phyloP scores from a whole-genome alignment of 1,140 invertebrate genomes.

The Physella acuta region DNA sequence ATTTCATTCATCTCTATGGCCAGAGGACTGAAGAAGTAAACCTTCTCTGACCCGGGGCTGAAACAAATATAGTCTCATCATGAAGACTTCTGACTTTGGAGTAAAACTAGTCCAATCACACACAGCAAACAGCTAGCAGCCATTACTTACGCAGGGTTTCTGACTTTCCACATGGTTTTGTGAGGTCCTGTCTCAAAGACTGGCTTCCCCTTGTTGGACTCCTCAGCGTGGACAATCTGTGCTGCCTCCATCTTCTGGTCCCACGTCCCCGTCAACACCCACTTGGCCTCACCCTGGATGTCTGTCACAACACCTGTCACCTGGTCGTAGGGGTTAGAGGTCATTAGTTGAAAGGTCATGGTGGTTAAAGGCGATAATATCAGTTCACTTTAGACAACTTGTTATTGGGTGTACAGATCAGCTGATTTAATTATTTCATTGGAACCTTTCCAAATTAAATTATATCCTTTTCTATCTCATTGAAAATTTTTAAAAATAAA shows the following conservation, averaged over 20 bases:
- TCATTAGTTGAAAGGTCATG: too few species aligned
- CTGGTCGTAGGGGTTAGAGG: too few species aligned
- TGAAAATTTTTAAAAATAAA: too few species aligned
- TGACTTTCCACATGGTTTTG: slow-evolving; percentile 82
- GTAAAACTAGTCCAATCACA: neutral
- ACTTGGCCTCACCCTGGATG: slow-evolving; percentile 67
- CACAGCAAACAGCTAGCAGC: neutral
- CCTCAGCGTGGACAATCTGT: slow-evolving; percentile 77
- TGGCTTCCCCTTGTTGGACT: slow-evolving; percentile 71
- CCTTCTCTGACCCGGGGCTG: slow-evolving; percentile 70
- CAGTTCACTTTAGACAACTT: too few species aligned
- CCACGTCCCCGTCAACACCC: slow-evolving; percentile 91
- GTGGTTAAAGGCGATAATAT: too few species aligned
- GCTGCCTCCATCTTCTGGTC: slow-evolving; percentile 92
- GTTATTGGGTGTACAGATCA: too few species aligned
- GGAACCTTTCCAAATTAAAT: too few species aligned
- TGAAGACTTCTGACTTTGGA: too few species aligned
- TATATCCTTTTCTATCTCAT: too few species aligned
- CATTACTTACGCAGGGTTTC: slow-evolving; percentile 67
- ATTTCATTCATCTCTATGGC: slow-evolving; percentile 95
- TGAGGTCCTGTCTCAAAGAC: slow-evolving; percentile 88
- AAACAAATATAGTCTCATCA: too few species aligned
- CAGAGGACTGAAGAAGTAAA: slow-evolving; percentile 90
- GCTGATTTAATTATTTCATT: too few species aligned
- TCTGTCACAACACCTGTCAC: slow-evolving; percentile 73